Conservation (phyloP, 1,140 invertebrate species). For the Drosophila malerkotliana region DNA sequence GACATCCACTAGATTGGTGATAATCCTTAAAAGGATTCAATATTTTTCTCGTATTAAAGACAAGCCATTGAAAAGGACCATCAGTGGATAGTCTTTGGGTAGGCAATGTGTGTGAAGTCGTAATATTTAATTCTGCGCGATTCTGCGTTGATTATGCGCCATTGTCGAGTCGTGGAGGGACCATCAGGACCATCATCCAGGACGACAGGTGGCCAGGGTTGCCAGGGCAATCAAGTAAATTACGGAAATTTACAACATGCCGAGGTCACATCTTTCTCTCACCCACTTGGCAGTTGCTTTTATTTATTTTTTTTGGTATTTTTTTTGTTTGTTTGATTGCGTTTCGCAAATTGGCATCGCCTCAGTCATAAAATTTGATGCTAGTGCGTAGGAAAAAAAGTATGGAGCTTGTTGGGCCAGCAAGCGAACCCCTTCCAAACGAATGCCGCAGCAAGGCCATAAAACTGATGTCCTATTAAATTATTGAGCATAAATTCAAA, state of each 20-base stretch:
- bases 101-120: constrained; percentile 14
- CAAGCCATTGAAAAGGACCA: too few relatives aligned
- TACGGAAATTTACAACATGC: constrained; percentile 67
- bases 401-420: background rate
- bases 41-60: too few relatives aligned
- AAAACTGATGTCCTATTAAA: constrained; percentile 71
- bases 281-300: constrained; percentile 3
- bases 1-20: background rate
- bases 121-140: constrained; percentile 54
- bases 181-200: background rate
- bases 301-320: constrained; percentile 10
- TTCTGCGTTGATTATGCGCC: constrained; percentile 63
- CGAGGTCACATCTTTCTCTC: constrained; percentile 29
- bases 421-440: constrained; percentile 19
- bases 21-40: background rate
- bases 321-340: constrained; percentile 70
- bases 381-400: constrained; percentile 41
- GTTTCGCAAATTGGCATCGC: constrained; percentile 55
- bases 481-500: constrained; percentile 73
- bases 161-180: constrained; percentile 37
- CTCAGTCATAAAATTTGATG: constrained; percentile 65
- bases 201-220: constrained; percentile 54
- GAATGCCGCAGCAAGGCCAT: constrained; percentile 58
- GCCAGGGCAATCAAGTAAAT: constrained; percentile 65
- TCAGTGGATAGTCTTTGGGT: too few relatives aligned